Percentiles rank a stretch among this genome's conserved stretches.
These are phyloP conservation scores for Tachycineta bicolor DNA, from an alignment of 2,113 vertebrate genomes.

Conservation along the genomic window DNA sequence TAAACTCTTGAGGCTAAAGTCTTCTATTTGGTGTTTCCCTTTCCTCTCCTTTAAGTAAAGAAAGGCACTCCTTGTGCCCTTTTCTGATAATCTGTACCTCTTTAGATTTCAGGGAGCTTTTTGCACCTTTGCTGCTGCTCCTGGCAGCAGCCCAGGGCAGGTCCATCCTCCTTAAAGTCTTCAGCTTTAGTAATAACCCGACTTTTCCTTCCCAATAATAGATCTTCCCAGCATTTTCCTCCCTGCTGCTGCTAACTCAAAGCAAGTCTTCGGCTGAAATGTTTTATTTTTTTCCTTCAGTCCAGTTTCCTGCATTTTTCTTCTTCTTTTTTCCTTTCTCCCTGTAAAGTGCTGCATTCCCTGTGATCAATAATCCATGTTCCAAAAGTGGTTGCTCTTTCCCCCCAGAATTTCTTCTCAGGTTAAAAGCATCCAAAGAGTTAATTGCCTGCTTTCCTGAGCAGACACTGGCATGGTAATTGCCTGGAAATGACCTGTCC, in stretches of 20 bases:
- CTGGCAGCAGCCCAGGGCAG: neutral
- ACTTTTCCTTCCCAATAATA: neutral
- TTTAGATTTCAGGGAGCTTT: neutral
- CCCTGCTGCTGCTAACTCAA: neutral
- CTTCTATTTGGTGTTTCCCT: neutral
- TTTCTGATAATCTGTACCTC: neutral
- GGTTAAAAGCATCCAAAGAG: neutral
- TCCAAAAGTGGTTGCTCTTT: neutral
- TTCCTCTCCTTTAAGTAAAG: neutral
- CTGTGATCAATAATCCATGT: rapidly evolving
- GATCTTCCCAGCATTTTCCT: neutral
- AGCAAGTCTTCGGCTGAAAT: neutral
- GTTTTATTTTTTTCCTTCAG: neutral
- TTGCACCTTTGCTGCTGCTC: neutral
- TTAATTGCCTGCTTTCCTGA: neutral
- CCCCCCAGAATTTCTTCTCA: neutral
- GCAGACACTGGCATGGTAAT: neutral
- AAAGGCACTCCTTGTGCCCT: rapidly evolving
- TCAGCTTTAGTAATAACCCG: neutral
- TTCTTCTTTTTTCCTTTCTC: neutral
- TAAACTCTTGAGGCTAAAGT: neutral
- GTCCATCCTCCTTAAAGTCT: neutral
- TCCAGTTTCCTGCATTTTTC: neutral
- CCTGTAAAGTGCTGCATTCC: neutral
- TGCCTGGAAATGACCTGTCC: neutral